Evolutionary conservation across 1,140 invertebrate species (phyloP).

Genomic region (Macrobrachium nipponense): DNA sequence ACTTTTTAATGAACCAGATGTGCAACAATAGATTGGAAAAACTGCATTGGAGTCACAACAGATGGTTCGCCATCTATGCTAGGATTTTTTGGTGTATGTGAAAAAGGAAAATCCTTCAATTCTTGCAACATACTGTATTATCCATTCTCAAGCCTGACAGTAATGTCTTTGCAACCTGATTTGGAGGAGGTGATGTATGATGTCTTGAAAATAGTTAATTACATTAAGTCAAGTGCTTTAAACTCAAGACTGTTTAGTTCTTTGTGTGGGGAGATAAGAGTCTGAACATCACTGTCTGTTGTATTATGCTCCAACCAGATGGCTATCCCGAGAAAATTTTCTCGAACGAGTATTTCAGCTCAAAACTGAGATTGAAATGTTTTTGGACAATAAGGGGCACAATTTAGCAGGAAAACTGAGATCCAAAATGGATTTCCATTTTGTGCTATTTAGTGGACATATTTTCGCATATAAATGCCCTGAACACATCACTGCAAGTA

Average conservation of each 20-base stretch:
- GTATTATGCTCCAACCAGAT: slow-evolving; percentile 52
- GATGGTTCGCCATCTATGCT: slow-evolving; percentile 20
- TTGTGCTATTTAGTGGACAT: slow-evolving; percentile 27
- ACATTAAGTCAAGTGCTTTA: slow-evolving; percentile 17
- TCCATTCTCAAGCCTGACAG: slow-evolving; percentile 19
- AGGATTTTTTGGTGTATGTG: neutral
- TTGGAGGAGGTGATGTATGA: slow-evolving; percentile 40
- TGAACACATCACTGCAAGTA: slow-evolving; percentile 28
- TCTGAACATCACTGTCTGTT: slow-evolving; percentile 44
- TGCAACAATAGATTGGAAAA: slow-evolving; percentile 34
- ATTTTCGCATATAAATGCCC: slow-evolving; percentile 22
- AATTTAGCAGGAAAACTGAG: slow-evolving; percentile 36
- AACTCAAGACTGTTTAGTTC: slow-evolving; percentile 41
- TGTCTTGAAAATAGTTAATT: slow-evolving; percentile 34
- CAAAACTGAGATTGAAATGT: slow-evolving; percentile 33
- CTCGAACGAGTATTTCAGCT: slow-evolving; percentile 44
- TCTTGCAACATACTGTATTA: slow-evolving; percentile 28
- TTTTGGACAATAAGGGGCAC: slow-evolving; percentile 19
- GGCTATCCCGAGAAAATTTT: slow-evolving; percentile 37
- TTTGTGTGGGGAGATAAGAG: slow-evolving; percentile 39
- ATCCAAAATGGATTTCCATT: slow-evolving; percentile 37
- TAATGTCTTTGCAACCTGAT: slow-evolving; percentile 2
- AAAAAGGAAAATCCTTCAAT: slow-evolving; percentile 18
- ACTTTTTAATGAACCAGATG: slow-evolving; percentile 25
- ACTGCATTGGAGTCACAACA: slow-evolving; percentile 8